Percentiles rank a stretch among this genome's conserved stretches.
Evolutionary conservation across 2,797 vertebrate species (phyloP).

Genomic region (Acropternis orthonyx): DNA sequence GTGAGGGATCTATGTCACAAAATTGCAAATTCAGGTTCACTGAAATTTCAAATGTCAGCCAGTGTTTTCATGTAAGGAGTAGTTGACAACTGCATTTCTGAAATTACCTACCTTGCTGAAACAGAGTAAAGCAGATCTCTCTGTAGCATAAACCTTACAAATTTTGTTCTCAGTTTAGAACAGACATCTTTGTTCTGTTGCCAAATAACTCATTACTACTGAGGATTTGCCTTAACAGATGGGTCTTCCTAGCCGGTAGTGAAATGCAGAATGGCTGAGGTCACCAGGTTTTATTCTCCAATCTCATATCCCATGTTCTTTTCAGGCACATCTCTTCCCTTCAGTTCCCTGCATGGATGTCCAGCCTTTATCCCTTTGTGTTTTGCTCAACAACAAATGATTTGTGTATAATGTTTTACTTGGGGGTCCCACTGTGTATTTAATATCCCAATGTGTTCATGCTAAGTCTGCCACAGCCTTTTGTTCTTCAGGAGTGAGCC

Average conservation of each 20-base stretch:
- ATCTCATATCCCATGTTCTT: fast-evolving
- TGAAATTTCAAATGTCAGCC: background rate
- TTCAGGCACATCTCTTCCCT: background rate
- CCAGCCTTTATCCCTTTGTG: fast-evolving
- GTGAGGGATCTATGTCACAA: background rate
- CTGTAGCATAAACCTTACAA: fast-evolving
- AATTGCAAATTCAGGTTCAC: background rate
- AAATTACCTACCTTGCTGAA: background rate
- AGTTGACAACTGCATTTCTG: background rate
- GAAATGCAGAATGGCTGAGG: background rate
- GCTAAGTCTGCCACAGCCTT: background rate
- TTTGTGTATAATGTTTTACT: background rate
- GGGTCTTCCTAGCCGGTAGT: background rate
- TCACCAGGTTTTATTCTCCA: background rate
- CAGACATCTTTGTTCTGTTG: background rate
- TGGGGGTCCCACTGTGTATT: fast-evolving
- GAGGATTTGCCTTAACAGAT: background rate
- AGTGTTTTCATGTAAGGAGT: background rate
- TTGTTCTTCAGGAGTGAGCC: background rate
- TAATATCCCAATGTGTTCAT: background rate
- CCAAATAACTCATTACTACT: fast-evolving
- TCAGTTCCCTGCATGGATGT: background rate
- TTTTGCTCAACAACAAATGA: background rate
- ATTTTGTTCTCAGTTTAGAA: background rate
- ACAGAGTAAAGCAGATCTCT: background rate